A percentile compares a stretch with the other conserved stretches of the same genome.
Conservation (phyloP, 2,113 vertebrate species). For the Caranx ignobilis region DNA sequence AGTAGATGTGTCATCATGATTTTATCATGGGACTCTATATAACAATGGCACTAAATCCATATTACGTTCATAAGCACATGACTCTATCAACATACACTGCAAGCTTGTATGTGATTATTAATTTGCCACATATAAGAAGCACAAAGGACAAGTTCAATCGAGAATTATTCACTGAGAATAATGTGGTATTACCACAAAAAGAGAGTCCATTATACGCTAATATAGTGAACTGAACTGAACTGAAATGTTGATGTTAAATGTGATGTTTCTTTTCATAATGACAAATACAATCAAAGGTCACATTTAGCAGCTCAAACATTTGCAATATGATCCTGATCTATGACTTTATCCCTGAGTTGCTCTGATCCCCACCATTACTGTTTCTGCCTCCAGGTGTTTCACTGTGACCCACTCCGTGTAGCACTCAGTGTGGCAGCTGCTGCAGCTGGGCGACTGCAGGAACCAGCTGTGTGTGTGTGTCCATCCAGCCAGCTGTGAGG, state of each 20-base stretch:
- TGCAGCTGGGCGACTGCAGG: conserved; percentile 56
- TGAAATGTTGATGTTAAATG: neutral
- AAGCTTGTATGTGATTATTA: too few relatives aligned
- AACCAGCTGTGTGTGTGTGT: conserved; percentile 61
- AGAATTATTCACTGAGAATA: too few relatives aligned
- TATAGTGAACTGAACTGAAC: neutral
- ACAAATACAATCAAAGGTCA: conserved; percentile 11
- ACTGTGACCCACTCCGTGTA: conserved; percentile 29
- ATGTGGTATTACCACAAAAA: too few relatives aligned
- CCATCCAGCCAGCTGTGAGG: conserved; percentile 59
- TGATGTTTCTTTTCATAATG: neutral
- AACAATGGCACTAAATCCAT: too few relatives aligned
- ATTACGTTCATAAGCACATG: too few relatives aligned
- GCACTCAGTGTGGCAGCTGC: conserved; percentile 58
- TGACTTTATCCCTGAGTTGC: conserved; percentile 14
- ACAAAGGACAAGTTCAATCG: neutral
- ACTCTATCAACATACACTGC: too few relatives aligned
- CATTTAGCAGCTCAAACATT: conserved; percentile 9
- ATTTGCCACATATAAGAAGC: neutral
- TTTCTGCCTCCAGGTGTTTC: conserved; percentile 59
- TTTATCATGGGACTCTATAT: too few relatives aligned
- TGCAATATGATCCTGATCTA: conserved; percentile 10
- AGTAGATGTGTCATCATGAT: too few relatives aligned
- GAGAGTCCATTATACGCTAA: neutral
- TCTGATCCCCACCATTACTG: neutral